phyloP scores from a whole-genome alignment of 2,888 invertebrate genomes.

The Drosophila birchii region DNA sequence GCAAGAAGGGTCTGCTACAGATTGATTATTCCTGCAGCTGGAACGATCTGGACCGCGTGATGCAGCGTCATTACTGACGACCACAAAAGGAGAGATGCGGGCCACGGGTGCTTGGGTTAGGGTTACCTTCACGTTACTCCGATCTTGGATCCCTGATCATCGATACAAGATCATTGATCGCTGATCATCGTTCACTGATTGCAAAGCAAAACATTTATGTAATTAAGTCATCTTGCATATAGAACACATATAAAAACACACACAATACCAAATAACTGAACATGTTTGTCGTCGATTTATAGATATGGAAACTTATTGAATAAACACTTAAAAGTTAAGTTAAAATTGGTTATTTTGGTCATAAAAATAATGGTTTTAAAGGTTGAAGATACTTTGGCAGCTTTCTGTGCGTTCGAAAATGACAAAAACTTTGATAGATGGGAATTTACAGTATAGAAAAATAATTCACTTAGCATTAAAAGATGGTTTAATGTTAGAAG shows the following conservation, averaged over 20 bases:
- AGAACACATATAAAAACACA: slow-evolving; percentile 23
- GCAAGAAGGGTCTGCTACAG: slow-evolving; percentile 91
- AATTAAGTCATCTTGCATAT: slow-evolving; percentile 63
- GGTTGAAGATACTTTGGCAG: too few species aligned
- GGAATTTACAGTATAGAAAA: too few species aligned
- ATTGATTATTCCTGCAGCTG: slow-evolving; percentile 93
- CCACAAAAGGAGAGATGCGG: not conserved
- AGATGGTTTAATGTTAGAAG: too few species aligned
- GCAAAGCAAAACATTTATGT: slow-evolving; percentile 39
- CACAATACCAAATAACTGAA: slow-evolving; percentile 67
- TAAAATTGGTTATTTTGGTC: not conserved
- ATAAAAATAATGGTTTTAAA: too few species aligned
- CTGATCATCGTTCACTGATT: slow-evolving; percentile 2
- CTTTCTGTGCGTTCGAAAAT: too few species aligned
- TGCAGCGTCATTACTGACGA: slow-evolving; percentile 84
- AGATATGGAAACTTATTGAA: slow-evolving; percentile 52
- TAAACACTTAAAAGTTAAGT: slow-evolving; percentile 44
- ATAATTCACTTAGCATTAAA: too few species aligned
- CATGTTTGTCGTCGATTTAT: slow-evolving; percentile 48
- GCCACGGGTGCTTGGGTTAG: slow-evolving; percentile 56
- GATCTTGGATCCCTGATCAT: slow-evolving; percentile 4
- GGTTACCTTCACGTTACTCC: slow-evolving; percentile 37
- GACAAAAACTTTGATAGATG: too few species aligned
- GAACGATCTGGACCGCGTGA: slow-evolving; percentile 92
- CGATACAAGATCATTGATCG: not conserved